Percentiles rank a stretch among this genome's conserved stretches.
phyloP scores from a whole-genome alignment of 92 coral and sea anemone genomes.

The Montipora capitata region DNA sequence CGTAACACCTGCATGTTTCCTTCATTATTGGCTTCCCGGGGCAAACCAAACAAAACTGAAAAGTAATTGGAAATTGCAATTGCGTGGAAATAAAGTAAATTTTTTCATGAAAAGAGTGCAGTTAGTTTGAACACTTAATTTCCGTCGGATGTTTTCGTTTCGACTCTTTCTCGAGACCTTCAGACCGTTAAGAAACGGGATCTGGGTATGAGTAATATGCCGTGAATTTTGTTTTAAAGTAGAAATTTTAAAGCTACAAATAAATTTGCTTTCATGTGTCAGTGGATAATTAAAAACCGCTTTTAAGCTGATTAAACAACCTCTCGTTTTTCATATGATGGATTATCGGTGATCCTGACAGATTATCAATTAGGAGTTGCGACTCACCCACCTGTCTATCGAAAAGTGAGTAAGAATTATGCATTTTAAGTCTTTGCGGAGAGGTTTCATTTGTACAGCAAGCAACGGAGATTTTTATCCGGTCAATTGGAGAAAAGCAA shows the following conservation, averaged over 20 bases:
- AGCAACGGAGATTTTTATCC: too few species aligned
- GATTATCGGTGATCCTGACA: not conserved
- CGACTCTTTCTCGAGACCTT: too few species aligned
- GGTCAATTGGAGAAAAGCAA: too few species aligned
- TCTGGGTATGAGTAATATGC: too few species aligned
- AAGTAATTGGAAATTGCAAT: not conserved
- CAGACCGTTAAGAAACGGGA: too few species aligned
- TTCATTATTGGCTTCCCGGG: not conserved
- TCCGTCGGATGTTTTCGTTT: too few species aligned
- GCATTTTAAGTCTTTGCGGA: too few species aligned
- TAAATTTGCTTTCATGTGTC: not conserved
- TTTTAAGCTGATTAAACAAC: constrained; percentile 21
- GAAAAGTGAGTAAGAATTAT: too few species aligned
- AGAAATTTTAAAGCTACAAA: too few species aligned
- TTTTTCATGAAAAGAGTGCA: not conserved
- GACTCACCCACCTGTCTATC: not conserved
- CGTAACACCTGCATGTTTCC: not conserved
- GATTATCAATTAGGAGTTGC: not conserved
- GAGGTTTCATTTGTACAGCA: too few species aligned
- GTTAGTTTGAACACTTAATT: not conserved
- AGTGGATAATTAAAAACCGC: not conserved
- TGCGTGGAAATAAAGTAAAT: not conserved
- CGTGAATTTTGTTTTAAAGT: not conserved
- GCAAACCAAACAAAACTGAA: not conserved
- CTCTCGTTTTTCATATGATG: not conserved